Evolutionary conservation across 2,113 vertebrate genomes (phyloP).

Genomic region (Petromus typicus): DNA sequence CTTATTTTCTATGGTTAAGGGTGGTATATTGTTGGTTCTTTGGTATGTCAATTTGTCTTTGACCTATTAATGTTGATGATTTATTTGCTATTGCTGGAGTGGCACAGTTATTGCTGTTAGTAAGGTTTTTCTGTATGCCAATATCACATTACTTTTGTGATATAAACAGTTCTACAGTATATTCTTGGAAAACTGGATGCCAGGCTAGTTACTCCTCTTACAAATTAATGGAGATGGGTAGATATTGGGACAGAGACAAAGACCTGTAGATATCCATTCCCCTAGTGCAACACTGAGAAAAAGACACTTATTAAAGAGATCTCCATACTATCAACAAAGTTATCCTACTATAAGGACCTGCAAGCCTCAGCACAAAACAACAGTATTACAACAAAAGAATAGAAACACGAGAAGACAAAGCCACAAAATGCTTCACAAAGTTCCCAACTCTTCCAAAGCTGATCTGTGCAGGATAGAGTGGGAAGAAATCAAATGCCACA

Average conservation of each 20-base stretch:
- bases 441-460: not conserved
- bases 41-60: not conserved
- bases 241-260: not conserved
- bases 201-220: not conserved
- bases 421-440: not conserved
- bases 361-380: not conserved
- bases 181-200: not conserved
- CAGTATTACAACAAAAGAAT: not conserved
- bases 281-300: not conserved
- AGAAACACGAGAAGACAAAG: not conserved
- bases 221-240: not conserved
- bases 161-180: not conserved
- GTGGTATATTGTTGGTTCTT: not conserved
- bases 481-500: not conserved
- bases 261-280: not conserved
- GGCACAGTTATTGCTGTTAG: not conserved
- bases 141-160: not conserved
- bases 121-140: not conserved
- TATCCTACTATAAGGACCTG: not conserved
- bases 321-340: not conserved
- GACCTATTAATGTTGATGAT: not conserved
- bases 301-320: not conserved
- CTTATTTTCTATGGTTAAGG: not conserved
- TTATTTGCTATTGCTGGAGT: not conserved
- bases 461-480: not conserved